Percentiles rank a stretch among this genome's conserved stretches.
Conservation (phyloP, 2,888 invertebrate genomes). For the Macrosoma leucophasiata region DNA sequence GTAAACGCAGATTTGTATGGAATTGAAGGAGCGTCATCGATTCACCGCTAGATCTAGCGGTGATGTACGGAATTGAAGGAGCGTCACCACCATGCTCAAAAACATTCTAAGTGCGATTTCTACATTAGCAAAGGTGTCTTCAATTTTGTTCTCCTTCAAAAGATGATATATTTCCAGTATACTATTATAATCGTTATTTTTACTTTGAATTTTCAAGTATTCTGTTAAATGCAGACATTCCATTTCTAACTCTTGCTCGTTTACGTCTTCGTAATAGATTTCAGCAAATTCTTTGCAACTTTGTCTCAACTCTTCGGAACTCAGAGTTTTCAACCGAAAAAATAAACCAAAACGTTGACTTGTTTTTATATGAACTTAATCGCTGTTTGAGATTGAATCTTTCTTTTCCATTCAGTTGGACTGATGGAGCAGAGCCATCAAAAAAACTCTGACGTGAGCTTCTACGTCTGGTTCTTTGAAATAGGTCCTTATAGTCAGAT, state of each 20-base stretch:
- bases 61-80: too few relatives aligned
- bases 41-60: too few relatives aligned
- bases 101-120: slow-evolving; percentile 31
- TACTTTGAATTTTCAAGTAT: slow-evolving; percentile 18
- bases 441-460: slow-evolving; percentile 29
- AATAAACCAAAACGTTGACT: slow-evolving; percentile 26
- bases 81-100: too few relatives aligned
- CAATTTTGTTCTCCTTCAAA: slow-evolving; percentile 24
- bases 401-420: slow-evolving; percentile 27
- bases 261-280: slow-evolving; percentile 23
- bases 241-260: slow-evolving; percentile 23
- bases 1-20: too few relatives aligned
- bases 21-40: too few relatives aligned
- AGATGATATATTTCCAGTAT: slow-evolving; percentile 21
- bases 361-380: slow-evolving; percentile 21
- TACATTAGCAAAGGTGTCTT: slow-evolving; percentile 29
- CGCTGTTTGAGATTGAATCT: slow-evolving; percentile 26
- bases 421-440: slow-evolving; percentile 24
- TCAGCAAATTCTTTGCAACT: slow-evolving; percentile 22
- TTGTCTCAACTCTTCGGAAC: slow-evolving; percentile 25
- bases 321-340: slow-evolving; percentile 22
- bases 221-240: slow-evolving; percentile 28
- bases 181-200: slow-evolving; percentile 10
- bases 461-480: slow-evolving; percentile 29
- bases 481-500: slow-evolving; percentile 28